Evolutionary conservation across 2,113 vertebrate species (phyloP).

Genomic region (Ammodramus savannarum): DNA sequence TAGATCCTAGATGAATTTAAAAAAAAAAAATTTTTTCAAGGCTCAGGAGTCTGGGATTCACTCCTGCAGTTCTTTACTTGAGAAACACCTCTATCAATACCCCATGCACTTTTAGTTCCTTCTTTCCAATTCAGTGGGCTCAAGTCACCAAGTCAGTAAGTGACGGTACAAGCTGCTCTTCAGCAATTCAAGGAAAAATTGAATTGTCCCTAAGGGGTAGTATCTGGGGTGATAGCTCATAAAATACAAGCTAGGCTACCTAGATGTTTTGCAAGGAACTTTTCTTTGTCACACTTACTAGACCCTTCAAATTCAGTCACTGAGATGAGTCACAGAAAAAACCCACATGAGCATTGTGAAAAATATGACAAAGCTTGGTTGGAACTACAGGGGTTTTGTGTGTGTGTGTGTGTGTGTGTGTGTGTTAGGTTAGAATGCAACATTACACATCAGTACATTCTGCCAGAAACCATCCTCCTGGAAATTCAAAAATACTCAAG

Average conservation of each 20-base stretch:
- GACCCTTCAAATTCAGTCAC: constrained; percentile 31
- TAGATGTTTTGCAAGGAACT: background rate
- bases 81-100: background rate
- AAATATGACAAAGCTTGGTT: constrained; percentile 13
- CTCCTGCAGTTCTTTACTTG: background rate
- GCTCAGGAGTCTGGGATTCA: background rate
- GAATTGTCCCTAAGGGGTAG: background rate
- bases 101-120: background rate
- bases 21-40: background rate
- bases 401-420: background rate
- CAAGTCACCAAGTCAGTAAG: background rate
- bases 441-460: background rate
- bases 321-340: constrained; percentile 53
- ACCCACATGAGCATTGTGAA: background rate
- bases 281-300: background rate
- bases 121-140: background rate
- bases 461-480: constrained; percentile 45
- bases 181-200: background rate
- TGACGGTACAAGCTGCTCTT: background rate
- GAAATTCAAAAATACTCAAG: constrained; percentile 9
- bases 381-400: background rate
- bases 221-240: background rate
- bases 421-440: constrained; percentile 23
- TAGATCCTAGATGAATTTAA: background rate
- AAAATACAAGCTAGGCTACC: background rate